Evolutionary conservation across 2,113 vertebrate species (phyloP), one percentile per base, ranked within the genome.

Genomic region (Gnathonemus echidnorhynchus): DNA sequence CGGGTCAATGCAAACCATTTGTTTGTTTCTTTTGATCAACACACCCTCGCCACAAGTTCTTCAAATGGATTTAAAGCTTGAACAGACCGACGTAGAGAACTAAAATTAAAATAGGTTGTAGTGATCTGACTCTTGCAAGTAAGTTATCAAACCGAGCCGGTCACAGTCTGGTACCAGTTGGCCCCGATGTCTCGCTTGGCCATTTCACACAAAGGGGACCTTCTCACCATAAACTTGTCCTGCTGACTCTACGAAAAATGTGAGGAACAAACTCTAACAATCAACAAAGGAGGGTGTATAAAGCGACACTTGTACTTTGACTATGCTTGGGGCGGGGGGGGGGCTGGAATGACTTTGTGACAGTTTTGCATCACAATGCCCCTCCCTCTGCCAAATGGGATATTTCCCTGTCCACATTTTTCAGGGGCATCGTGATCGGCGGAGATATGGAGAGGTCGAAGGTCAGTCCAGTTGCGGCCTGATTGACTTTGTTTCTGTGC

Each of bases 311-410:
- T 89, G 89, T 89, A 27, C 89, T 48, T 89, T 46, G 15, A 48
- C n/a, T 49, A 39, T 86, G 24, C 45, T 31, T 85, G 31, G 88
- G 35, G 53, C n/a, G 53, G 53, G 13, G 49, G 48, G 11, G 49
- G 10, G 53, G 17, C 39, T 39, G 70, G 88, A 89, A 83, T 80
- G 88, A 35, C 49, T 83, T 24, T 53, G 39, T 45, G 89, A 53
- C 48, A 53, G 13, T 56, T 89, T 89, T 83, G 53, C 77, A 89
- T 89, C 52, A 85, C 89, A 89, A 48, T 86, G 77, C 89, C 50
- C 2, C 52, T 85, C 52, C 80, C 50, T 27, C 10, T 83, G 50
- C 53, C 89, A 62, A 17, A 46, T 24, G 6, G 42, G 52, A 46
- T 39, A 53, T 52, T 87, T 53, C 42, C 27, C 45, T 48, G 10